Percentiles rank a stretch among this genome's conserved stretches.
These are phyloP conservation scores for Dendrocincla fuliginosa DNA, from an alignment of 2,797 vertebrate species.

Conservation along the genomic window DNA sequence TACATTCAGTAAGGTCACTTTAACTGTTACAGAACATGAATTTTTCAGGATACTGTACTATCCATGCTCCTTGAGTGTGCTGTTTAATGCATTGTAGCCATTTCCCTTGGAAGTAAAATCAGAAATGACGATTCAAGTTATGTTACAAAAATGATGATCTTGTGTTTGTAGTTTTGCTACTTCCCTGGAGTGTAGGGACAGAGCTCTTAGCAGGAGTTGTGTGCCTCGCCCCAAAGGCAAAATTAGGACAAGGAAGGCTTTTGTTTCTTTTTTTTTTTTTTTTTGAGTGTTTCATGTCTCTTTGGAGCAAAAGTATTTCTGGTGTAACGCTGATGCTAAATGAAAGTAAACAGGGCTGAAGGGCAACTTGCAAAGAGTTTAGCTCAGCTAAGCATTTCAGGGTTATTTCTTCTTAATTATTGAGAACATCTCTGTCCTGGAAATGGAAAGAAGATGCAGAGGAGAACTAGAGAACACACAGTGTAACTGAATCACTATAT, in stretches of 20 bases:
- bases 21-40: not conserved
- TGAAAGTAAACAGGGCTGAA: not conserved
- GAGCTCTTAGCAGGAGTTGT: not conserved
- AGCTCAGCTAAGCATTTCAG: not conserved
- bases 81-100: conserved; percentile 2
- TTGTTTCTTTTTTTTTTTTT: not conserved
- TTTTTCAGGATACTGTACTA: not conserved
- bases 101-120: not conserved
- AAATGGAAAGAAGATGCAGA: not conserved
- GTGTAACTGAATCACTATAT: not conserved
- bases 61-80: not conserved
- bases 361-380: not conserved
- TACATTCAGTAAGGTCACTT: conserved; percentile 30
- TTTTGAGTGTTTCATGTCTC: not conserved
- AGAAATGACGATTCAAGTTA: not conserved
- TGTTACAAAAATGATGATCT: not conserved
- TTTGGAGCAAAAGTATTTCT: not conserved
- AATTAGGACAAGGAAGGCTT: not conserved
- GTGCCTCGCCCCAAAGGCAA: not conserved
- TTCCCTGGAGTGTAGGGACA: not conserved
- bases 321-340: not conserved
- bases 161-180: not conserved
- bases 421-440: not conserved
- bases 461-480: not conserved
- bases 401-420: conserved; percentile 23